Evolutionary conservation across 2,797 vertebrate genomes (phyloP).

Genomic region (Falco biarmicus): DNA sequence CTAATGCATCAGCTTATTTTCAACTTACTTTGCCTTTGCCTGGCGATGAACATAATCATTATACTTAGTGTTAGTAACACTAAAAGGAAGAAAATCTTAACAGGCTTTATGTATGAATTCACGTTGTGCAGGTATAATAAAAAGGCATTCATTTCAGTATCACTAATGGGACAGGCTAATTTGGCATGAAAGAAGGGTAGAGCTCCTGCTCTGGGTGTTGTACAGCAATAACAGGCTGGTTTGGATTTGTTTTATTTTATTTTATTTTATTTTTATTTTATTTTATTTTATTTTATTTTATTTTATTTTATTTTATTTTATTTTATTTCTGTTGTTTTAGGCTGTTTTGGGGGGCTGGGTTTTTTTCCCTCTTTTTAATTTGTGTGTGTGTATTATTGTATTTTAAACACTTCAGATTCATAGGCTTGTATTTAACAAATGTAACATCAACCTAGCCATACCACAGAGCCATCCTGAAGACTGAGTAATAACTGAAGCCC

Average conservation of each 20-base stretch:
- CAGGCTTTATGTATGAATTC: not conserved
- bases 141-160: not conserved
- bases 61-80: not conserved
- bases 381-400: not conserved
- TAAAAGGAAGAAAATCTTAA: constrained; percentile 44
- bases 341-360: not conserved
- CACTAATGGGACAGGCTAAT: not conserved
- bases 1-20: not conserved
- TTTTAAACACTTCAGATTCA: not conserved
- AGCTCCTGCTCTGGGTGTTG: not conserved
- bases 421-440: not conserved
- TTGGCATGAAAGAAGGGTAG: not conserved
- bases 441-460: not conserved
- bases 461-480: not conserved
- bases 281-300: not conserved
- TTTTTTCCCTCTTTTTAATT: fast-evolving
- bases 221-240: not conserved
- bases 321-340: not conserved
- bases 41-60: constrained; percentile 24
- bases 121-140: not conserved
- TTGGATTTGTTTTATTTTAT: not conserved
- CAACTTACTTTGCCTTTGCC: not conserved
- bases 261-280: not conserved
- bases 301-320: not conserved
- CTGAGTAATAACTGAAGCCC: not conserved